These are phyloP conservation scores for Nothoprocta perdicaria DNA, from an alignment of 2,113 vertebrate genomes.

Conservation along the genomic window DNA sequence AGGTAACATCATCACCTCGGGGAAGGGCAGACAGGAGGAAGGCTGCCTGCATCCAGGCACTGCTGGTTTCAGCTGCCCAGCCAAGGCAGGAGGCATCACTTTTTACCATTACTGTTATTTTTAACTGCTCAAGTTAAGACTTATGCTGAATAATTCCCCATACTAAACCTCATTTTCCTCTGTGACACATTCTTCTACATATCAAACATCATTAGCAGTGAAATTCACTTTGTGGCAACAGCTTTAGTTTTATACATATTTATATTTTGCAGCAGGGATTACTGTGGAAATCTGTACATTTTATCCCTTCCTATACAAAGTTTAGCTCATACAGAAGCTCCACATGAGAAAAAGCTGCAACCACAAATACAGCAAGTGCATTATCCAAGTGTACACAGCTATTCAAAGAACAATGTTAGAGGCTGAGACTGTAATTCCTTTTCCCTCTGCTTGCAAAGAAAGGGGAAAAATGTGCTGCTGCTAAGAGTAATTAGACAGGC, in stretches of 20 bases:
- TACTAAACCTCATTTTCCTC: conserved; percentile 11
- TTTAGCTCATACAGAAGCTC: neutral
- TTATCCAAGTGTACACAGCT: neutral
- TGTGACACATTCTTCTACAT: neutral
- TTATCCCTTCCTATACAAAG: neutral
- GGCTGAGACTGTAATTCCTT: neutral
- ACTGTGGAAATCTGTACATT: conserved; percentile 12
- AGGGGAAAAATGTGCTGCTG: neutral
- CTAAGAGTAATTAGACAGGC: conserved; percentile 14
- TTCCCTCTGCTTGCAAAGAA: neutral
- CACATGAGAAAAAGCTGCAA: neutral
- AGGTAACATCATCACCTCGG: neutral
- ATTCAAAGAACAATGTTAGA: neutral
- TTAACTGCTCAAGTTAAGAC: conserved; percentile 3
- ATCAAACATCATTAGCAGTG: conserved; percentile 22
- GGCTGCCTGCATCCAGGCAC: neutral
- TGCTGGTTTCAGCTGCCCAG: neutral
- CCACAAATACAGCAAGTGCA: neutral
- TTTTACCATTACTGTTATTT: neutral
- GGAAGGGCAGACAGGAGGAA: neutral
- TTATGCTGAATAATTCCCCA: neutral
- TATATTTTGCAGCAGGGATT: conserved; percentile 25
- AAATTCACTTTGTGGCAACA: neutral
- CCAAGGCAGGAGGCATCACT: neutral
- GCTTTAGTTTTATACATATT: conserved; percentile 29